These are phyloP conservation scores for Phrynosoma platyrhinos DNA, from an alignment of 2,113 vertebrate genomes.

Conservation along the genomic window DNA sequence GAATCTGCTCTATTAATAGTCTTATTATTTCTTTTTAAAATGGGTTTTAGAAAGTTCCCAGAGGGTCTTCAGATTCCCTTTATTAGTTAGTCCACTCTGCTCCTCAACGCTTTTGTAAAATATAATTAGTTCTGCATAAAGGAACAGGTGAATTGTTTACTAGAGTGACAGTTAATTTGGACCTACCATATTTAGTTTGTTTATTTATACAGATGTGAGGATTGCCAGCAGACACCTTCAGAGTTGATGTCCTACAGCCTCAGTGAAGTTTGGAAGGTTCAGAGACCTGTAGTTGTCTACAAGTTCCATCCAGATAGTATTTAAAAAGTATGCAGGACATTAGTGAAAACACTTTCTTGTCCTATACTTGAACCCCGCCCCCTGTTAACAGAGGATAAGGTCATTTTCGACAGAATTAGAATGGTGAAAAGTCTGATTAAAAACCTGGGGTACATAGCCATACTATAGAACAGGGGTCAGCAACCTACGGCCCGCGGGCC, in stretches of 20 bases:
- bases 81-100: background rate
- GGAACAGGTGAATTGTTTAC: background rate
- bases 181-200: background rate
- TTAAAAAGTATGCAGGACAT: background rate
- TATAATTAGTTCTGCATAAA: conserved; percentile 9
- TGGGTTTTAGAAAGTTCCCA: background rate
- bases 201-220: background rate
- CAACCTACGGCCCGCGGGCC: too few species aligned
- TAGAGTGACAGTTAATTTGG: background rate
- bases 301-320: background rate
- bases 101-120: background rate
- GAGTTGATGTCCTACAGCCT: background rate
- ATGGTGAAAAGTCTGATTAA: background rate
- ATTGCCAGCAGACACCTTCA: background rate
- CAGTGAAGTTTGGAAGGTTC: background rate
- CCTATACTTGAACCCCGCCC: background rate
- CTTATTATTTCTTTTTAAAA: conserved; percentile 11
- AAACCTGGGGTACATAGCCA: background rate
- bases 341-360: background rate
- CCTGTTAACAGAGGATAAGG: too few species aligned
- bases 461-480: too few species aligned
- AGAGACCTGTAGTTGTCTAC: background rate
- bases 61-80: background rate
- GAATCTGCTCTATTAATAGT: background rate
- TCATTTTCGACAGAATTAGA: background rate